phyloP scores from a whole-genome alignment of 92 coral and sea anemone species.

The Phenganax subtilis region DNA sequence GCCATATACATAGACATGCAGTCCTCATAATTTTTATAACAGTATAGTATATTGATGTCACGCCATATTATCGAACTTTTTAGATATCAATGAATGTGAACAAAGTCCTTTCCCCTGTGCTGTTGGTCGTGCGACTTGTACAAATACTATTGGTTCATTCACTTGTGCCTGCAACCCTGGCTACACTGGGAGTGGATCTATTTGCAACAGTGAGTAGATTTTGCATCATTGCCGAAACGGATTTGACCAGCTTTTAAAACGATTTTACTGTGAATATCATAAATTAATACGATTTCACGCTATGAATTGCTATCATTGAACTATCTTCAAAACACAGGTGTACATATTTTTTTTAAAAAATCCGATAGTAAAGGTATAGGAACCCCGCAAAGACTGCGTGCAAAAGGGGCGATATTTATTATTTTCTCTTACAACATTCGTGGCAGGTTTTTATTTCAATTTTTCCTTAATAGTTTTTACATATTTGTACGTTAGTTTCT shows the following conservation, averaged over 20 bases:
- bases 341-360: too few species aligned
- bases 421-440: too few species aligned
- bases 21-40: neutral
- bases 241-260: neutral
- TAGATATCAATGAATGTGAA: neutral
- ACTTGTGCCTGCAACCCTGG: neutral
- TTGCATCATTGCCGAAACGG: neutral
- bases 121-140: neutral
- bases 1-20: too few species aligned
- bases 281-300: too few species aligned
- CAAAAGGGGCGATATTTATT: too few species aligned
- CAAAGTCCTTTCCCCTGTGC: neutral
- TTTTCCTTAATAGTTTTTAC: neutral
- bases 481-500: neutral
- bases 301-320: too few species aligned
- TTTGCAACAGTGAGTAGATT: neutral
- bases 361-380: too few species aligned
- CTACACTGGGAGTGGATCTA: conserved; percentile 4
- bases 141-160: neutral
- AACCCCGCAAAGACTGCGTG: too few species aligned
- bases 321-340: too few species aligned
- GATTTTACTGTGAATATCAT: neutral
- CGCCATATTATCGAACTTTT: neutral
- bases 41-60: neutral
- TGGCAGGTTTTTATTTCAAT: too few species aligned